phyloP scores from a whole-genome alignment of 2,888 invertebrate genomes.

The Sylvicola cinctus region DNA sequence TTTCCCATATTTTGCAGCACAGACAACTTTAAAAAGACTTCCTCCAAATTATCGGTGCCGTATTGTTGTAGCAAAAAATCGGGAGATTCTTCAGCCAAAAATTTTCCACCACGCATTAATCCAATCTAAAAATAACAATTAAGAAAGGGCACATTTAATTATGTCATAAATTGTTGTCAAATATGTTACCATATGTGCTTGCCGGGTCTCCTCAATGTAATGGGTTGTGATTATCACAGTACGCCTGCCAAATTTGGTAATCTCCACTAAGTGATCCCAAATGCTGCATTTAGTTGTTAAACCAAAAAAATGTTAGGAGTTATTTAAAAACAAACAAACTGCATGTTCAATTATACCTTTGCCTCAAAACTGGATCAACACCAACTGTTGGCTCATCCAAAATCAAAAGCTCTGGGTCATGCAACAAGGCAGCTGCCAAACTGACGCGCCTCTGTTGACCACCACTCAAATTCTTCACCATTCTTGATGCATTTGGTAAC shows the following conservation, averaged over 20 bases:
- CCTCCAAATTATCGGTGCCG: constrained; percentile 52
- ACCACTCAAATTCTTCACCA: constrained; percentile 64
- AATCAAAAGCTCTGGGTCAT: constrained; percentile 75
- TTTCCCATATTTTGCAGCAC: constrained; percentile 67
- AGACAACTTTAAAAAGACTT: constrained; percentile 49
- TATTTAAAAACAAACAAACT: neutral
- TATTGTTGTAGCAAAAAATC: constrained; percentile 47
- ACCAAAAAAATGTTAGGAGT: neutral
- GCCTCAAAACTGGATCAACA: constrained; percentile 70
- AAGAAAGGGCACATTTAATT: too few species aligned
- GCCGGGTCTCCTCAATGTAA: constrained; percentile 72
- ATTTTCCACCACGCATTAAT: constrained; percentile 61
- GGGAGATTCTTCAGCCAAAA: constrained; percentile 69
- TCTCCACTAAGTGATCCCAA: constrained; percentile 66
- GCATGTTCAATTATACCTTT: constrained; percentile 22
- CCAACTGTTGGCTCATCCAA: constrained; percentile 89
- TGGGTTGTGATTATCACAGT: constrained; percentile 76
- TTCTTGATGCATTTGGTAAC: constrained; percentile 32
- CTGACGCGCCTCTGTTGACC: constrained; percentile 81
- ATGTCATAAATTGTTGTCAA: neutral
- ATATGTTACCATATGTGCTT: constrained; percentile 17
- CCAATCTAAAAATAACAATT: constrained; percentile 37
- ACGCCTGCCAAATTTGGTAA: constrained; percentile 50
- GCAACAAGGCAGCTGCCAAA: constrained; percentile 68
- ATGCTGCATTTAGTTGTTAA: constrained; percentile 26